These are phyloP conservation scores for Drosophila subquinaria DNA, from an alignment of 2,888 invertebrate genomes.

Conservation along the genomic window DNA sequence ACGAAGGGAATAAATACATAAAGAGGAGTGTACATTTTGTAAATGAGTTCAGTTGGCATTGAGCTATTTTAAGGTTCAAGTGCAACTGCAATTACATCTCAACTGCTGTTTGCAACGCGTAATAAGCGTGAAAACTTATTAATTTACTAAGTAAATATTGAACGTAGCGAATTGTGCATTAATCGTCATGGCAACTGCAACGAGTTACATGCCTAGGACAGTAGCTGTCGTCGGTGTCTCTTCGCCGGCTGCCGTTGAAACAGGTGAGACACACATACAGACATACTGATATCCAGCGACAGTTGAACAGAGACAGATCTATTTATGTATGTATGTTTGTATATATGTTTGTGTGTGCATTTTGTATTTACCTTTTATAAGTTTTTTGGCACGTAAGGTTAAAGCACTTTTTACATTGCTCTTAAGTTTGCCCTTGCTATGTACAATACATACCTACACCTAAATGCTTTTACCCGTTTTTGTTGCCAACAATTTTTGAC, in stretches of 20 bases:
- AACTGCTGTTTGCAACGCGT: not conserved
- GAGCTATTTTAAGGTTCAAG: slow-evolving; percentile 2
- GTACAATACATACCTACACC: slow-evolving; percentile 1
- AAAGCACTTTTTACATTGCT: slow-evolving; percentile 64
- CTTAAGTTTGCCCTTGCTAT: slow-evolving; percentile 58
- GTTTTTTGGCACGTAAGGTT: slow-evolving; percentile 69
- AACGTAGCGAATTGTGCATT: slow-evolving; percentile 18
- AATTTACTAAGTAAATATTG: slow-evolving; percentile 26
- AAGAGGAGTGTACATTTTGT: not conserved
- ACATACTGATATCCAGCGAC: not conserved
- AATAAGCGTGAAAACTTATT: slow-evolving; percentile 19
- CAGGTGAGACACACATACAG: slow-evolving; percentile 44
- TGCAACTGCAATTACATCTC: slow-evolving; percentile 24
- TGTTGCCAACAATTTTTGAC: slow-evolving; percentile 17
- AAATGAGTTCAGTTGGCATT: not conserved
- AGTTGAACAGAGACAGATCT: not conserved
- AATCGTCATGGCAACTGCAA: slow-evolving; percentile 57
- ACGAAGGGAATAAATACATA: not conserved
- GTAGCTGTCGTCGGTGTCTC: slow-evolving; percentile 16
- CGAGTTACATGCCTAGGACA: slow-evolving; percentile 52
- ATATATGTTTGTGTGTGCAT: not conserved
- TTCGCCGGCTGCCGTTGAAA: slow-evolving; percentile 13
- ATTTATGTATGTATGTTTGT: not conserved
- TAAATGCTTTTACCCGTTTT: slow-evolving; percentile 36
- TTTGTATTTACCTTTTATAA: slow-evolving; percentile 36